These are phyloP conservation scores for Zosterops pallidus DNA, from an alignment of 2,113 vertebrate species.

Conservation along the genomic window DNA sequence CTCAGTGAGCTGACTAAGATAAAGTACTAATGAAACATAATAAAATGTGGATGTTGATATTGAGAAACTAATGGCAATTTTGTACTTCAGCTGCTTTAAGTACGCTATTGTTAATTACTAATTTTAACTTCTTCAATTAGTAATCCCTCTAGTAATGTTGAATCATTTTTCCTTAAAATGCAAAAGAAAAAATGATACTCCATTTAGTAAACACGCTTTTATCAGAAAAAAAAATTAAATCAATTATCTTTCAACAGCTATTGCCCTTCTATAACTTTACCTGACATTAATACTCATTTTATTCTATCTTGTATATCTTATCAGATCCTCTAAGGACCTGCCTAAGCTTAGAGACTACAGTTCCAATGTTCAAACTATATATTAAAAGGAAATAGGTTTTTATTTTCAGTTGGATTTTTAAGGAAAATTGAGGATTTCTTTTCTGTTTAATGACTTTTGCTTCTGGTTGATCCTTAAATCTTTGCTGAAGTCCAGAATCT, in stretches of 20 bases:
- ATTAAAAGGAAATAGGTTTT: neutral
- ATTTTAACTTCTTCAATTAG: neutral
- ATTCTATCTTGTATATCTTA: neutral
- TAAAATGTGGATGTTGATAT: neutral
- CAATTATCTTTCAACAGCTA: neutral
- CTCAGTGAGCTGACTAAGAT: neutral
- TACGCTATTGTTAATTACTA: neutral
- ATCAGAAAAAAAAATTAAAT: neutral
- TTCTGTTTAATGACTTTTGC: neutral
- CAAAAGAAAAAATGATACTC: neutral
- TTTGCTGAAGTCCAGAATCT: neutral
- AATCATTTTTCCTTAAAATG: neutral
- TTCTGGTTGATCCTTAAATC: neutral
- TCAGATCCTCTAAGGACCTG: neutral
- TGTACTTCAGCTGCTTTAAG: neutral
- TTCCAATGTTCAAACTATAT: neutral
- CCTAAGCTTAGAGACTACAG: neutral
- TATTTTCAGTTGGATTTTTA: neutral
- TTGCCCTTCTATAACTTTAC: neutral
- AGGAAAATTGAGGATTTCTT: neutral
- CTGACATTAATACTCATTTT: neutral
- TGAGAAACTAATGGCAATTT: neutral
- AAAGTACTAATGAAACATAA: constrained; percentile 9
- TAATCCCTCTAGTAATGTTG: neutral
- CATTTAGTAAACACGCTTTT: neutral